Conservation (phyloP, 2,888 invertebrate species). For the Lycia hirtaria region DNA sequence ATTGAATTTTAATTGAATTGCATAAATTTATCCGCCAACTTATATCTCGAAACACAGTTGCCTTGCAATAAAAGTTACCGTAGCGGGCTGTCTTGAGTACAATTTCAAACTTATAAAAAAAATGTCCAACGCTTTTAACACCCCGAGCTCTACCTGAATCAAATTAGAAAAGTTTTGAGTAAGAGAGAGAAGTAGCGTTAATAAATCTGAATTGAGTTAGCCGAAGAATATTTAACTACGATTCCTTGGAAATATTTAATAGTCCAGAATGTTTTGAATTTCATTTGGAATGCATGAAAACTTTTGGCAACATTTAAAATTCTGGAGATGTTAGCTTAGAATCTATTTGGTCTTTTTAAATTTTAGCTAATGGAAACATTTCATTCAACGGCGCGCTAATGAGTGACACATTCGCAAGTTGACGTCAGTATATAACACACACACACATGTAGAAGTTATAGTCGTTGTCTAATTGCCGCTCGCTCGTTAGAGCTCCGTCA, state of each 20-base stretch:
- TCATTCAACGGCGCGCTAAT: too few species aligned
- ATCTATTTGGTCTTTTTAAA: too few species aligned
- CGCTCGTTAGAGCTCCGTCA: too few species aligned
- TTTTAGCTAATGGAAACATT: too few species aligned
- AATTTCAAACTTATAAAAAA: slow-evolving; percentile 6
- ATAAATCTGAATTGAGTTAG: slow-evolving; percentile 29
- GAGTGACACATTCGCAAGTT: too few species aligned
- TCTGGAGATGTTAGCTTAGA: too few species aligned
- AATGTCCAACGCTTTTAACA: slow-evolving; percentile 15
- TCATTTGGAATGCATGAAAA: slow-evolving; percentile 21
- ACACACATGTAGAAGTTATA: too few species aligned
- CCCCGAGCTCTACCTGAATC: slow-evolving; percentile 21
- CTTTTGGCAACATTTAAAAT: not conserved
- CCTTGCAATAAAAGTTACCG: not conserved
- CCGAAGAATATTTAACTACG: slow-evolving; percentile 32
- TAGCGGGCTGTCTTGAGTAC: not conserved
- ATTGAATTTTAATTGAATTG: too few species aligned
- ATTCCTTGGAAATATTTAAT: slow-evolving; percentile 27
- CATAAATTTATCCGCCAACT: too few species aligned
- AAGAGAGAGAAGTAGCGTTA: slow-evolving; percentile 29
- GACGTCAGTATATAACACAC: too few species aligned
- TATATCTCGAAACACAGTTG: not conserved
- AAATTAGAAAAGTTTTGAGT: slow-evolving; percentile 31
- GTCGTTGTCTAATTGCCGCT: too few species aligned
- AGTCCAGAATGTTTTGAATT: slow-evolving; percentile 10